Evolutionary conservation across 2,113 vertebrate genomes (phyloP).

Genomic region (Dendropsophus ebraccatus): DNA sequence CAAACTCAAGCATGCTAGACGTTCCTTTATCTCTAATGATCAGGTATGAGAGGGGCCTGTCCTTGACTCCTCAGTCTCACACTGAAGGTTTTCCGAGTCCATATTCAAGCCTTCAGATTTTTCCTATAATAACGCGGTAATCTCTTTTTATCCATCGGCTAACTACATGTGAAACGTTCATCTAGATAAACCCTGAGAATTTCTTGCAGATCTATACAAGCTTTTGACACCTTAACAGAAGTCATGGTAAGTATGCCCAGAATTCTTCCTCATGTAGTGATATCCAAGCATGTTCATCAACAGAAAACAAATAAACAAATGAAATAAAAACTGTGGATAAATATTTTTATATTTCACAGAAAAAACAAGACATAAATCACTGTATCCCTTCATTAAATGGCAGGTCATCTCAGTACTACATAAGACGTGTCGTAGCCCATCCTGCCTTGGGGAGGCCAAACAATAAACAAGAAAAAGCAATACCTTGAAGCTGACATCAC

Average conservation of each 20-base stretch:
- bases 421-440: constrained; percentile 8
- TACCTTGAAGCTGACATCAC: constrained; percentile 72
- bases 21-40: too few species aligned
- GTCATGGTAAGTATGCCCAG: background rate
- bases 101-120: too few species aligned
- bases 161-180: background rate
- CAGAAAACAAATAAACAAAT: constrained; percentile 14
- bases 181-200: constrained; percentile 12
- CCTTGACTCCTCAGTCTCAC: background rate
- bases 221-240: background rate
- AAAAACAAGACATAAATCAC: constrained; percentile 37
- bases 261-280: background rate
- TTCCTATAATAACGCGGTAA: background rate
- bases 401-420: constrained; percentile 5
- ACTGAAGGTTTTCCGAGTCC: too few species aligned
- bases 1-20: too few species aligned
- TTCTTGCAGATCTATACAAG: background rate
- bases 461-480: constrained; percentile 70
- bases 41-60: background rate
- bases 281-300: background rate
- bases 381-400: constrained; percentile 39
- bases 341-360: constrained; percentile 48
- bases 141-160: background rate
- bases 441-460: constrained; percentile 50
- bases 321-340: constrained; percentile 43